Percentiles rank a stretch among this genome's conserved stretches.
Evolutionary conservation across 2,797 vertebrate species (phyloP).

Genomic region (Rhyacichthys aspro): DNA sequence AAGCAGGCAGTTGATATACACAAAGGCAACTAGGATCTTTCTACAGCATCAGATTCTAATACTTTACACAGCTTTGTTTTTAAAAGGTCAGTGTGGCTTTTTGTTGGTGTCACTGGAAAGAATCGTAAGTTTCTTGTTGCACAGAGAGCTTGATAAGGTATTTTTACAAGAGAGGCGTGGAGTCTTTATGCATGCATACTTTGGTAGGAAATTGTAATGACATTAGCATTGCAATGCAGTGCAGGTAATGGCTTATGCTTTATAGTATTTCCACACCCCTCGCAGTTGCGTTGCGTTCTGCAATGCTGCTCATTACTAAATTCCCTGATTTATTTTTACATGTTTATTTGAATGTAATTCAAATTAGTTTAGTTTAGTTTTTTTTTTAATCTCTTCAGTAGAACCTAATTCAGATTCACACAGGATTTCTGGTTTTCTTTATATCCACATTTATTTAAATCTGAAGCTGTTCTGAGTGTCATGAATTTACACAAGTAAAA

Average conservation of each 20-base stretch:
- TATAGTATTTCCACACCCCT: constrained; percentile 40
- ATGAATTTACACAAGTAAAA: constrained; percentile 56
- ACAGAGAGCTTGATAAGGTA: constrained; percentile 75
- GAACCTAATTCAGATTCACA: constrained; percentile 27
- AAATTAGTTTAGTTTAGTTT: background rate
- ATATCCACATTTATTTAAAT: constrained; percentile 37
- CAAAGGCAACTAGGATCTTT: constrained; percentile 99
- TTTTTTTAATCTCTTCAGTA: constrained; percentile 25
- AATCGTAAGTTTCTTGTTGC: constrained; percentile 81
- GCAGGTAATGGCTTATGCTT: constrained; percentile 81
- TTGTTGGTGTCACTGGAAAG: constrained; percentile 64
- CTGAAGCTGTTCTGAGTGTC: constrained; percentile 68
- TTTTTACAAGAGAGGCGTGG: constrained; percentile 38
- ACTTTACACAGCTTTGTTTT: constrained; percentile 96
- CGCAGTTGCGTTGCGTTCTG: constrained; percentile 52
- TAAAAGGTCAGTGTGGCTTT: constrained; percentile 89
- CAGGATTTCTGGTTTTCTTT: constrained; percentile 24
- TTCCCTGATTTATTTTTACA: constrained; percentile 44
- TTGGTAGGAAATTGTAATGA: constrained; percentile 72
- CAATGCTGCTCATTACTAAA: constrained; percentile 65
- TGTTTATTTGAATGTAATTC: constrained; percentile 18
- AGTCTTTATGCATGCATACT: constrained; percentile 59
- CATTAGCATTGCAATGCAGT: constrained; percentile 65
- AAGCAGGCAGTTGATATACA: constrained; percentile 99
- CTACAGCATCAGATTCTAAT: constrained; percentile 99